Conservation (phyloP, 2,797 vertebrate genomes). For the Pogoniulus pusillus region DNA sequence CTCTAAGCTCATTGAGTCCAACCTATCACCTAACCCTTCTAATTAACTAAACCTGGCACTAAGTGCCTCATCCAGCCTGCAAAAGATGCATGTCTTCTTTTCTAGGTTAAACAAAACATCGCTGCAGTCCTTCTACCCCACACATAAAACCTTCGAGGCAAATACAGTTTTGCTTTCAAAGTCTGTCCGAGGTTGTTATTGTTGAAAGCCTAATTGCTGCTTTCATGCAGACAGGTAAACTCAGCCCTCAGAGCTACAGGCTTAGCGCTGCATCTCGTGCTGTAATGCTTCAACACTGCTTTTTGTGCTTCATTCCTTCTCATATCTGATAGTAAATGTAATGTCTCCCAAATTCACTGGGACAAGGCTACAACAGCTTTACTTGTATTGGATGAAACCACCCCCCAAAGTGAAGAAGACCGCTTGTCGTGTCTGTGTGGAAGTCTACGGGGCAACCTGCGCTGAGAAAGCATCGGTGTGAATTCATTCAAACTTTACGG, state of each 20-base stretch:
- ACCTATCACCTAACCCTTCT: no score
- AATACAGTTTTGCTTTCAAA: background rate
- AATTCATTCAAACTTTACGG: slow-evolving; percentile 12
- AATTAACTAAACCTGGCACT: no score
- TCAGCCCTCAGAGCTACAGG: background rate
- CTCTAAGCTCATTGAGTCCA: no score
- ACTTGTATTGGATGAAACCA: background rate
- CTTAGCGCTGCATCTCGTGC: background rate
- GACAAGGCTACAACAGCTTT: background rate
- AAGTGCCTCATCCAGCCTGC: no score
- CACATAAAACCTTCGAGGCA: background rate
- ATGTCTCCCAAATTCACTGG: background rate
- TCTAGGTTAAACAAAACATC: background rate
- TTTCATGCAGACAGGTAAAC: background rate
- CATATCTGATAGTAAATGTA: background rate
- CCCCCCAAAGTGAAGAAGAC: background rate
- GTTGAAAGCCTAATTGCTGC: background rate
- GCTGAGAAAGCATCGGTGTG: background rate
- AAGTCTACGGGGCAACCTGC: background rate
- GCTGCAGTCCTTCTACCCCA: background rate
- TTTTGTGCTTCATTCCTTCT: background rate
- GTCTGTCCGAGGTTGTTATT: background rate
- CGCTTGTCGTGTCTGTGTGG: rapidly evolving
- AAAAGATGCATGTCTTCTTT: background rate
- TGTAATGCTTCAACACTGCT: background rate